These are phyloP conservation scores for Psylliodes chrysocephalus DNA, from an alignment of 2,888 invertebrate species.

Conservation along the genomic window DNA sequence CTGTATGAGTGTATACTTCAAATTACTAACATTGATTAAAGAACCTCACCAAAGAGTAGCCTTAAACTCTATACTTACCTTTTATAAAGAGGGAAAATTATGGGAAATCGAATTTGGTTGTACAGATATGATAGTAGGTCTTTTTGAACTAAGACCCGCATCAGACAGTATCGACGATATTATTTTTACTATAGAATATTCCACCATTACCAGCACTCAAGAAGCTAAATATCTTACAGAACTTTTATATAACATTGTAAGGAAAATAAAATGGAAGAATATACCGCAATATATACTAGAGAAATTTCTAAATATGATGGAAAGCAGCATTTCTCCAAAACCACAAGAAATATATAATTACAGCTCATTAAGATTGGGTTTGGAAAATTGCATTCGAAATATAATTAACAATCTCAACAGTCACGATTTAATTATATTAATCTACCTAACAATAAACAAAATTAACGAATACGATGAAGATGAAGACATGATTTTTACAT, in stretches of 20 bases:
- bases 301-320: slow-evolving; percentile 65
- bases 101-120: slow-evolving; percentile 64
- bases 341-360: slow-evolving; percentile 54
- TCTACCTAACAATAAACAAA: slow-evolving; percentile 64
- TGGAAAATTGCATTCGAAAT: slow-evolving; percentile 68
- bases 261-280: slow-evolving; percentile 64
- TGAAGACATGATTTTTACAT: slow-evolving; percentile 62
- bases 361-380: slow-evolving; percentile 64
- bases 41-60: slow-evolving; percentile 57
- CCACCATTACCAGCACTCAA: slow-evolving; percentile 52
- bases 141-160: slow-evolving; percentile 53
- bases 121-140: slow-evolving; percentile 55
- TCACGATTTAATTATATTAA: slow-evolving; percentile 64
- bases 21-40: slow-evolving; percentile 46
- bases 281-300: slow-evolving; percentile 62
- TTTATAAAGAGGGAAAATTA: slow-evolving; percentile 60
- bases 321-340: slow-evolving; percentile 60
- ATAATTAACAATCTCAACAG: slow-evolving; percentile 66
- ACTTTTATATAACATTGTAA: slow-evolving; percentile 66
- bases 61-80: slow-evolving; percentile 58
- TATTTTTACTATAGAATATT: slow-evolving; percentile 26
- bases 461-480: slow-evolving; percentile 62
- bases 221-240: slow-evolving; percentile 65
- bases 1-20: slow-evolving; percentile 51
- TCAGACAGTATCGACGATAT: slow-evolving; percentile 43